Evolutionary conservation across 1,140 invertebrate species (phyloP).

Genomic region (Coelopa frigida): DNA sequence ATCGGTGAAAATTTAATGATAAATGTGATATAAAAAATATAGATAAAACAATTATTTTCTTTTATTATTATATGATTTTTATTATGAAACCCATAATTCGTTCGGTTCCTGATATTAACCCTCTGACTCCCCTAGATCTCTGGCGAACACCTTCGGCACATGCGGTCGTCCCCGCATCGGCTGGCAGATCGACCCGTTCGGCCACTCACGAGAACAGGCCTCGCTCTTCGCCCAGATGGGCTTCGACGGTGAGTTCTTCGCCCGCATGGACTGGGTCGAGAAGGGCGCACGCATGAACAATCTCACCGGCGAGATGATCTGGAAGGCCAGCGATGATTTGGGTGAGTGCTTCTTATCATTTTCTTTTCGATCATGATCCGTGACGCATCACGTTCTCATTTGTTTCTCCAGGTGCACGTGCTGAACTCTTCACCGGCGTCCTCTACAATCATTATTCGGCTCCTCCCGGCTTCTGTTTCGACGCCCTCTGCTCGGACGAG

Average conservation of each 20-base stretch:
- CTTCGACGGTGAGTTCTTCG: conserved; percentile 85
- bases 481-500: conserved; percentile 73
- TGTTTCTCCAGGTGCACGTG: conserved; percentile 15
- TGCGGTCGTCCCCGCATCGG: conserved; percentile 74
- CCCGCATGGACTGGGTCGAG: conserved; percentile 83
- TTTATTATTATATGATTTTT: background rate
- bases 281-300: conserved; percentile 55
- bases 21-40: too few relatives aligned
- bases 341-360: background rate
- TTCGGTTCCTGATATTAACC: too few relatives aligned
- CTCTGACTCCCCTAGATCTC: conserved; percentile 20
- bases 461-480: conserved; percentile 84
- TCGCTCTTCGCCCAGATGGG: conserved; percentile 76
- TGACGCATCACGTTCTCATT: background rate
- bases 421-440: conserved; percentile 63
- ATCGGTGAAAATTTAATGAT: too few relatives aligned
- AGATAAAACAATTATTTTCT: conserved; percentile 23
- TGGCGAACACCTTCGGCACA: conserved; percentile 76
- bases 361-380: background rate
- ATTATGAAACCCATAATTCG: background rate
- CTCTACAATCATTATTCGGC: conserved; percentile 74
- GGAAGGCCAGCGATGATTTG: conserved; percentile 60
- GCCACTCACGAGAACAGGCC: conserved; percentile 77
- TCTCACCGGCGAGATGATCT: conserved; percentile 76
- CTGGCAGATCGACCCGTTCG: conserved; percentile 94